These are phyloP conservation scores for Corythornis vintsioides DNA, from an alignment of 2,113 vertebrate species.

Conservation along the genomic window DNA sequence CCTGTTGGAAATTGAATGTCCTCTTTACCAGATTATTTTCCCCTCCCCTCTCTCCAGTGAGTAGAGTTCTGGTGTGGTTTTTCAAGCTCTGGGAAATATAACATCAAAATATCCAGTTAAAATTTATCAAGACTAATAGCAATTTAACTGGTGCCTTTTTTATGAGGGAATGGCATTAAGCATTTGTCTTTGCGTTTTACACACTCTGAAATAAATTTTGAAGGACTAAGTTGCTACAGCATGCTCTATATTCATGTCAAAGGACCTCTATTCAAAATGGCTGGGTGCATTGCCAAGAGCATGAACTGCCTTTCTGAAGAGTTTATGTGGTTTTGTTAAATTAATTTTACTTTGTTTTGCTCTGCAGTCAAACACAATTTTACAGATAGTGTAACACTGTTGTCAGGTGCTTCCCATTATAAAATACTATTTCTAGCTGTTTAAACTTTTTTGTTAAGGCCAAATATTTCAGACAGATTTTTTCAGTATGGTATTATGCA, in stretches of 20 bases:
- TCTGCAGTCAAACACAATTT: background rate
- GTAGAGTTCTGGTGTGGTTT: background rate
- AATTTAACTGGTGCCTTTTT: background rate
- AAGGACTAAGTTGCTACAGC: background rate
- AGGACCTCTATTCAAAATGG: background rate
- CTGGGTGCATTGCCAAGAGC: background rate
- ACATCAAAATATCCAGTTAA: background rate
- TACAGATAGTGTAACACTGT: background rate
- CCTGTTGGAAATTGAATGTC: background rate
- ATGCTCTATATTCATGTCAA: background rate
- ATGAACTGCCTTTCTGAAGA: background rate
- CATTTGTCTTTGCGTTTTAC: background rate
- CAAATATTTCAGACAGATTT: background rate
- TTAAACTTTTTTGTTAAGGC: background rate
- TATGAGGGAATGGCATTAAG: background rate
- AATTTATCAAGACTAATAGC: background rate
- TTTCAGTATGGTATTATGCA: background rate
- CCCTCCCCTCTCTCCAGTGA: accelerated
- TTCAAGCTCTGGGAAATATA: background rate
- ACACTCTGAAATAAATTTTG: background rate
- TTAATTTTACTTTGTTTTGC: background rate
- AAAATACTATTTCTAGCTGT: background rate
- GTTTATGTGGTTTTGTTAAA: background rate
- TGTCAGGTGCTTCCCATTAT: background rate
- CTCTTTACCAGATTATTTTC: background rate